Evolutionary conservation across 1,140 invertebrate species (phyloP), one percentile per base, ranked within the genome.

Genomic region (Anastatus disparis): DNA sequence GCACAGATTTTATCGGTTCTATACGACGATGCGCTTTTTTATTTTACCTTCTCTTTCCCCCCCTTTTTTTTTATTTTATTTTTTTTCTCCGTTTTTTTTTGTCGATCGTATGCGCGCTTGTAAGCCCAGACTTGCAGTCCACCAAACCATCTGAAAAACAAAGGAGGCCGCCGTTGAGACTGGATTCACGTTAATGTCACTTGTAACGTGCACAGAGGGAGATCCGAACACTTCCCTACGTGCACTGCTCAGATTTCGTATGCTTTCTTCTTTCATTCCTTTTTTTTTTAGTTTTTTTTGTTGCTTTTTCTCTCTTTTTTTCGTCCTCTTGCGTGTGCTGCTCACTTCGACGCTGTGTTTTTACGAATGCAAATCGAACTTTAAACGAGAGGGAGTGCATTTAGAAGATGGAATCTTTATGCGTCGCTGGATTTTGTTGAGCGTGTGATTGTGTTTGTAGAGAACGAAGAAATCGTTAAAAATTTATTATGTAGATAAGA

Each of bases 281-380:
- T 44, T 22, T 13, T 44, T 38, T 40, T 38, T n/a, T n/a, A n/a
- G n/a, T n/a, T 29, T 50, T 50, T 24, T 24, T 42, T 40, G 58
- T 40, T 27, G 35, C 13, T 17, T 8, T 6, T 35, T 35, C 31
- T 10, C 4, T 10, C 31, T 10, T 35, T 4, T 35, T 10, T 35
- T 35, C 31, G 31, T 35, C 10, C 31, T 4, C 31, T 35, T 10
- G 4, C 31, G 31, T 10, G 4, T 10, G 4, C 31, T 10, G 10
- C 4, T 35, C 22, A 13, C 12, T 22, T 22, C 42, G 29, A n/a
- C 26, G 0, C 42, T 48, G 6, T 68, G 31, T 46, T 68, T 48
- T 68, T 50, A 15, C 65, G 27, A 50, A 68, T 68, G 65, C 42
- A 68, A 68, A 68, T 68, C 65, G 40, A 68, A 68, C 27, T 35